Evolutionary conservation across 2,797 vertebrate species (phyloP).

Genomic region (Petrocephalus sullivani): DNA sequence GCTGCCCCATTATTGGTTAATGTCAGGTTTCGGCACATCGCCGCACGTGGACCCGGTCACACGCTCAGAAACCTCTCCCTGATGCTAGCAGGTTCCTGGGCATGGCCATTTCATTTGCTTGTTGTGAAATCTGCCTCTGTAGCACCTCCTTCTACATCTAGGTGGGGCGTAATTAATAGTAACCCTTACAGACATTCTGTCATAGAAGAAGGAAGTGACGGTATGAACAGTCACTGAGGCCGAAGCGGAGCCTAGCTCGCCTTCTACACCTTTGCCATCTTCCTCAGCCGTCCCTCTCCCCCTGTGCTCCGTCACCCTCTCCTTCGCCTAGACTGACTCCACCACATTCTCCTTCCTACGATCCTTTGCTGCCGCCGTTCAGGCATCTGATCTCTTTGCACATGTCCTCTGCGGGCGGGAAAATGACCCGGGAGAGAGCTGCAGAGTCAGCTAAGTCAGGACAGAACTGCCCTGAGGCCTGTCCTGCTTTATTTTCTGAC

Average conservation of each 20-base stretch:
- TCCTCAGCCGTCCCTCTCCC: not conserved
- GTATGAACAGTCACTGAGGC: conserved; percentile 42
- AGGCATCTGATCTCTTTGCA: not conserved
- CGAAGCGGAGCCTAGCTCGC: conserved; percentile 22
- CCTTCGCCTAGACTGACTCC: too few species aligned
- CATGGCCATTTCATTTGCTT: not conserved
- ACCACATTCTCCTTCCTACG: not conserved
- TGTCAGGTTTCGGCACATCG: conserved; percentile 63
- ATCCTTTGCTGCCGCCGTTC: not conserved
- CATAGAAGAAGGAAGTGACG: conserved; percentile 58
- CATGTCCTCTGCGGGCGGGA: not conserved
- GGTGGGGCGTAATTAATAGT: not conserved
- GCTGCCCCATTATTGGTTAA: conserved; percentile 56
- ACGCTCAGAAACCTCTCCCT: not conserved
- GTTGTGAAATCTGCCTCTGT: not conserved
- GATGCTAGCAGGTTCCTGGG: not conserved
- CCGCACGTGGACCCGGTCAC: conserved; percentile 31
- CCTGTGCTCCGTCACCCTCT: too few species aligned
- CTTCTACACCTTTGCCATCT: not conserved
- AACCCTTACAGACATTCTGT: conserved; percentile 63
- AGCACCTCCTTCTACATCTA: not conserved
- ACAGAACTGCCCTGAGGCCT: not conserved
- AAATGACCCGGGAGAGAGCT: not conserved
- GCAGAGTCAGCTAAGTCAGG: not conserved
- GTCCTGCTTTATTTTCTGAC: not conserved